A percentile compares a stretch with the other conserved stretches of the same genome.
Conservation (phyloP, 2,113 vertebrate species). For the Grammomys surdaster region DNA sequence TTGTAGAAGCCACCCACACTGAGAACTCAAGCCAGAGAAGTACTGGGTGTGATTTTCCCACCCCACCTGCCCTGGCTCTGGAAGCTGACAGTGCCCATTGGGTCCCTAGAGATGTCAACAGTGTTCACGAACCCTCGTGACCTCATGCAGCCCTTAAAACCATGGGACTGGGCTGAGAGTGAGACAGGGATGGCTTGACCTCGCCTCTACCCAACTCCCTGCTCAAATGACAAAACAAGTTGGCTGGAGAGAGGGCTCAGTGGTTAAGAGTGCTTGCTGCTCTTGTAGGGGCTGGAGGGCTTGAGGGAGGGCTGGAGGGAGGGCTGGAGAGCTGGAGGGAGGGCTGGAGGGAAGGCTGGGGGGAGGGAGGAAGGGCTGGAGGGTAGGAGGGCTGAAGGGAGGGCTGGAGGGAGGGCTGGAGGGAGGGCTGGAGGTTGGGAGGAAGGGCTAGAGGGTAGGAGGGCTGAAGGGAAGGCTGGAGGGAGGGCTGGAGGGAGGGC, state of each 20-base stretch:
- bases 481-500: too few relatives aligned
- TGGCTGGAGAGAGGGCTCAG: not conserved
- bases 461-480: not conserved
- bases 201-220: not conserved
- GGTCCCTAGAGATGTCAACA: not conserved
- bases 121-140: too few relatives aligned
- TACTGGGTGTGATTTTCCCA: too few relatives aligned
- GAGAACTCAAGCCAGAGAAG: not conserved
- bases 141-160: not conserved
- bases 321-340: not conserved
- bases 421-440: too few relatives aligned
- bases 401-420: too few relatives aligned
- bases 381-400: not conserved
- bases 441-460: too few relatives aligned
- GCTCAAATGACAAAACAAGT: not conserved
- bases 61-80: not conserved
- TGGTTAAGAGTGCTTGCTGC: not conserved
- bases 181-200: not conserved
- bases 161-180: not conserved
- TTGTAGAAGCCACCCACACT: not conserved
- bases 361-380: not conserved
- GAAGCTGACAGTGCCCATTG: not conserved
- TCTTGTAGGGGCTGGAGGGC: not conserved
- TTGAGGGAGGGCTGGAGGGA: not conserved
- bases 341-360: not conserved